These are phyloP conservation scores for Cryptophagus acutangulus DNA, from an alignment of 2,888 invertebrate species.

Conservation along the genomic window DNA sequence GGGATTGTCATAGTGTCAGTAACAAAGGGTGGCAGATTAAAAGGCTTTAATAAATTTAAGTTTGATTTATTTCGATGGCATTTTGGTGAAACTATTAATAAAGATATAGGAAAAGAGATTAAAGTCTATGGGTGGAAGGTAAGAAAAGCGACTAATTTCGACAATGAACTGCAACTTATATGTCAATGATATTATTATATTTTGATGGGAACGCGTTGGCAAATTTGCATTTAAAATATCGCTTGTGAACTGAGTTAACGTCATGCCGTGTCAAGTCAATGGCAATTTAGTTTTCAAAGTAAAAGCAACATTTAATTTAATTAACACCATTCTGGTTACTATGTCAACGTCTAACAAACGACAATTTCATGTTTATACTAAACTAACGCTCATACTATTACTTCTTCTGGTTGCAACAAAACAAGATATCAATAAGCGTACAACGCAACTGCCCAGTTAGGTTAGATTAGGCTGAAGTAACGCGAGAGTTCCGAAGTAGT, in stretches of 20 bases:
- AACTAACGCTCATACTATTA: slow-evolving; percentile 1
- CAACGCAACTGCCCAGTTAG: too few relatives aligned
- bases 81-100: too few relatives aligned
- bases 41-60: neutral
- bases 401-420: too few relatives aligned
- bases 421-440: too few relatives aligned
- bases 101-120: too few relatives aligned
- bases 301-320: slow-evolving; percentile 18
- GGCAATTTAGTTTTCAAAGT: slow-evolving; percentile 16
- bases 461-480: too few relatives aligned
- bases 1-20: too few relatives aligned
- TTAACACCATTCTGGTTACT: slow-evolving; percentile 10
- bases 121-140: too few relatives aligned
- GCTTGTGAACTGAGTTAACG: slow-evolving; percentile 10
- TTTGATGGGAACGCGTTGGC: slow-evolving; percentile 14
- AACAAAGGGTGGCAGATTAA: neutral
- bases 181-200: slow-evolving; percentile 15
- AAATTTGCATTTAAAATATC: slow-evolving; percentile 19
- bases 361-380: slow-evolving; percentile 1
- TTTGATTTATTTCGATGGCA: neutral
- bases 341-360: slow-evolving; percentile 2
- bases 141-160: too few relatives aligned
- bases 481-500: too few relatives aligned
- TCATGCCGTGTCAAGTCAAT: slow-evolving; percentile 15
- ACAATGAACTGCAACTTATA: slow-evolving; percentile 9